These are phyloP conservation scores for Shargacucullia verbasci DNA, from an alignment of 2,888 invertebrate species.

Conservation along the genomic window DNA sequence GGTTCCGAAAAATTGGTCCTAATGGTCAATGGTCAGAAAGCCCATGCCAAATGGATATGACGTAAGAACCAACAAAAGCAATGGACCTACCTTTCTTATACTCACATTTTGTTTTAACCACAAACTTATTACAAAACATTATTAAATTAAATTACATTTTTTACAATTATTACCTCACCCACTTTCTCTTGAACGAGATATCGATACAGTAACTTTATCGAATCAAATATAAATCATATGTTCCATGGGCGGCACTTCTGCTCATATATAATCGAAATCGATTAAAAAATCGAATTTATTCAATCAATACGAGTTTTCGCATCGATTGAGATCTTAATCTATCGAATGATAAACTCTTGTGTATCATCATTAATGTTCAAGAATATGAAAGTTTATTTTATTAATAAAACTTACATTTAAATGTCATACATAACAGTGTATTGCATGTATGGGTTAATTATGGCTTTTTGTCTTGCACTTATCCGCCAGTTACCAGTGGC, in stretches of 20 bases:
- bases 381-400: conserved; percentile 45
- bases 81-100: neutral
- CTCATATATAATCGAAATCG: conserved; percentile 77
- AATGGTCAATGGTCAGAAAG: too few species aligned
- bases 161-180: conserved; percentile 55
- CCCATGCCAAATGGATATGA: too few species aligned
- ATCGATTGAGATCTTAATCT: conserved; percentile 74
- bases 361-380: conserved; percentile 47
- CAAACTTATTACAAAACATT: conserved; percentile 33
- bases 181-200: conserved; percentile 42
- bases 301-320: conserved; percentile 72
- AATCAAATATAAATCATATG: conserved; percentile 66
- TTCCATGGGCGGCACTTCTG: conserved; percentile 69
- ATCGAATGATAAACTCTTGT: conserved; percentile 63
- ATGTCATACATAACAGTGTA: conserved; percentile 11
- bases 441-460: conserved; percentile 15
- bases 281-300: conserved; percentile 78
- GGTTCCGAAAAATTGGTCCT: too few species aligned
- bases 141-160: conserved; percentile 46
- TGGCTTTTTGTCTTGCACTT: too few species aligned
- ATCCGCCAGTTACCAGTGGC: too few species aligned
- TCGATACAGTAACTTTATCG: conserved; percentile 31
- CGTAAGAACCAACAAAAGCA: too few species aligned
- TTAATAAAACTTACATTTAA: conserved; percentile 22
- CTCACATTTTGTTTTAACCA: conserved; percentile 13